Conservation (phyloP, 1,140 invertebrate genomes). For the Ceratitis capitata region DNA sequence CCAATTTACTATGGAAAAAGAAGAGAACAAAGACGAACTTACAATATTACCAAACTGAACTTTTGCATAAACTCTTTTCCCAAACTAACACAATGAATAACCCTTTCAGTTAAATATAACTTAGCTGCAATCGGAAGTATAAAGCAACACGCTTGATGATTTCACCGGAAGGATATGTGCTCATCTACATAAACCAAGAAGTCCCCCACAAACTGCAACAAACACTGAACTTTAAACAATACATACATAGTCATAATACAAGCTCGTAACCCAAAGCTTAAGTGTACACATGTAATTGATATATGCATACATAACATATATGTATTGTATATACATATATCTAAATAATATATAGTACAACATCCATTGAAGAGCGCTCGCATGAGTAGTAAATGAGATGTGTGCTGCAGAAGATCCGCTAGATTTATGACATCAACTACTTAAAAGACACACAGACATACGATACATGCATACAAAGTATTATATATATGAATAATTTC, state of each 20-base stretch:
- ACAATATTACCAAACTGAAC: no score
- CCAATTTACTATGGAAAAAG: no score
- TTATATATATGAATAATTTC: neutral
- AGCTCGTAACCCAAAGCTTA: no score
- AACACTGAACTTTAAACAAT: neutral
- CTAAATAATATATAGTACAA: neutral
- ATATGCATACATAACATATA: neutral
- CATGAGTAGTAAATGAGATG: neutral
- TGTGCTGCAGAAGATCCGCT: neutral
- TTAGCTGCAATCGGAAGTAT: neutral
- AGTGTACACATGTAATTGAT: neutral
- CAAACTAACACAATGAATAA: neutral
- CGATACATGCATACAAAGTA: neutral
- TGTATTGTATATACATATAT: neutral
- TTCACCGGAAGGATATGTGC: neutral
- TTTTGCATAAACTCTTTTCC: no score
- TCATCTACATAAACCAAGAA: neutral
- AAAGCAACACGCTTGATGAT: neutral
- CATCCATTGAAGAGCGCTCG: neutral
- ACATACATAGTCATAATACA: neutral
- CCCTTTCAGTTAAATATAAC: neutral
- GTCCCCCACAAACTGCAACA: neutral
- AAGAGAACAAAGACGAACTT: no score
- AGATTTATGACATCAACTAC: conserved; percentile 12
- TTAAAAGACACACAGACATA: neutral